Percentiles rank a stretch among this genome's conserved stretches.
These are phyloP conservation scores for Tenrec ecaudatus DNA, from an alignment of 2,113 vertebrate species.

Conservation along the genomic window DNA sequence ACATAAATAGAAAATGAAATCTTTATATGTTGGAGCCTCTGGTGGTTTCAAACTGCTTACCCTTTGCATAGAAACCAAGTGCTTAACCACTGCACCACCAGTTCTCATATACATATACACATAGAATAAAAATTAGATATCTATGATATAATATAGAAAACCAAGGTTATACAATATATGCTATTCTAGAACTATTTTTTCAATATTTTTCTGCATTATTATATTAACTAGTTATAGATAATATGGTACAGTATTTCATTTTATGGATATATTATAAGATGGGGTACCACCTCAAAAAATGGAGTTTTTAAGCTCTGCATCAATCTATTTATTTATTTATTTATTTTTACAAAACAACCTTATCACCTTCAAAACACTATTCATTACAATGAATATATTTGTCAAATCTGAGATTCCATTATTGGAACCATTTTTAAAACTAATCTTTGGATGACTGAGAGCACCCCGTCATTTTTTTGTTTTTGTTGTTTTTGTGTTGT, in stretches of 20 bases:
- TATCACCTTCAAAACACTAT: too few species aligned
- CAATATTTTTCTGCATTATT: background rate
- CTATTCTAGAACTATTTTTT: background rate
- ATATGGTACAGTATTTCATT: background rate
- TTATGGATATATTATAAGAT: background rate
- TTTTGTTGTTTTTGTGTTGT: too few species aligned
- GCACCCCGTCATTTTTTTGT: too few species aligned
- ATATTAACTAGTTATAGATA: background rate
- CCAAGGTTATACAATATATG: background rate
- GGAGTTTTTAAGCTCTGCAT: too few species aligned
- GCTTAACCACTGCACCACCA: background rate
- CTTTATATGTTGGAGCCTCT: background rate
- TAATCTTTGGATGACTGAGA: too few species aligned
- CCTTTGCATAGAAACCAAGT: background rate
- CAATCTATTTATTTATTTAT: too few species aligned
- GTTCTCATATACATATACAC: background rate
- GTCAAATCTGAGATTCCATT: too few species aligned
- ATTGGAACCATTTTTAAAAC: too few species aligned
- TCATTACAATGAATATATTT: too few species aligned
- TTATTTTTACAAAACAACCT: too few species aligned
- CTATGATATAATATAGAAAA: conserved; percentile 7
- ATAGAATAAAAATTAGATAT: background rate
- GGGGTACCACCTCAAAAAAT: too few species aligned
- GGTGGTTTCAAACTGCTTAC: background rate
- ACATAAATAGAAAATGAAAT: background rate